Evolutionary conservation across 2,113 vertebrate species (phyloP).

Genomic region (Verasper variegatus): DNA sequence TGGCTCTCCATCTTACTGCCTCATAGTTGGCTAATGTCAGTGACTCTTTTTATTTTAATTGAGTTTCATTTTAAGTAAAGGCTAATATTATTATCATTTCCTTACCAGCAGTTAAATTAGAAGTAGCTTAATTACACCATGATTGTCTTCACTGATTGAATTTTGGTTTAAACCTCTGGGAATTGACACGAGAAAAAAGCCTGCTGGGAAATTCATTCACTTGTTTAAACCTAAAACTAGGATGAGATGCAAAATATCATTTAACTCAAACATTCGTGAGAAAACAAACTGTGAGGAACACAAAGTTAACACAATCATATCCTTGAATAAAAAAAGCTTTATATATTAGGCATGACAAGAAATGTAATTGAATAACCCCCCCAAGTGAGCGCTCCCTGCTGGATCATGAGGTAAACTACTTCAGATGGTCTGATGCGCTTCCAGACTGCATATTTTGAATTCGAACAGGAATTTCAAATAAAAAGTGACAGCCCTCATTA

Average conservation of each 20-base stretch:
- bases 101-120: constrained; percentile 70
- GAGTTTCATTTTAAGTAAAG: constrained; percentile 64
- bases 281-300: constrained; percentile 7
- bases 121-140: constrained; percentile 70
- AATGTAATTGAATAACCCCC: too few species aligned
- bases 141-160: constrained; percentile 74
- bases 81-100: constrained; percentile 66
- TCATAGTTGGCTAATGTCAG: constrained; percentile 30
- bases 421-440: too few species aligned
- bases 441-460: too few species aligned
- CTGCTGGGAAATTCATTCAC: constrained; percentile 32
- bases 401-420: too few species aligned
- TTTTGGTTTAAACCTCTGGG: constrained; percentile 60
- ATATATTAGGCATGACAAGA: too few species aligned
- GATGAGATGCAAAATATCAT: constrained; percentile 16
- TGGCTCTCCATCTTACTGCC: constrained; percentile 1
- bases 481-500: too few species aligned
- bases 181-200: constrained; percentile 26
- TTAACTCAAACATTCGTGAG: neutral
- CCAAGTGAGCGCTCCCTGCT: too few species aligned
- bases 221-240: constrained; percentile 36
- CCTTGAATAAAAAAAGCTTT: constrained; percentile 1
- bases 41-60: constrained; percentile 45
- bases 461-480: too few species aligned
- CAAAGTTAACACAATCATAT: constrained; percentile 11